Base-by-base conservation (phyloP, 1,140 invertebrate species). In the Caligus rogercresseyi region DNA sequence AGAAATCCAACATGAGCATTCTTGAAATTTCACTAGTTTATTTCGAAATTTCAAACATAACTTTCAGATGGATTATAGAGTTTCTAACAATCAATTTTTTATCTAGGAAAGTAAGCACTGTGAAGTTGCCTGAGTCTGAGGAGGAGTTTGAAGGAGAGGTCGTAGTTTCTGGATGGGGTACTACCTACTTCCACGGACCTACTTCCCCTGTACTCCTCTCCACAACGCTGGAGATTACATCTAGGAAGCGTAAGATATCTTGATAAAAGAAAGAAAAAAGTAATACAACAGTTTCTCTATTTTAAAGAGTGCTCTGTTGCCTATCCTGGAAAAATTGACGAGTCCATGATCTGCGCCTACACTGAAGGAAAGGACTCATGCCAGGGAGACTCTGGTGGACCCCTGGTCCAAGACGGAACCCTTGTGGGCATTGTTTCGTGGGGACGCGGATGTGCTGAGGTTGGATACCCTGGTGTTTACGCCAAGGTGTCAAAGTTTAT, bases 391-490 rank as follows among this genome's bases (percentile, higher is more conserved):
- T 78, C 76, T 23, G 77, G 77, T 31, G 77, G 77, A 21, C 77
- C 77, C 11, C 66, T 78, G n/a, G 72, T 76, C 19, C 63, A 70
- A 11, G 67, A 74, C 18, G 71, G 71, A 19, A 72, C 70, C 52
- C 67, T 80, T 4, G 71, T 78, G 51, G 83, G 83, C 25, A 74
- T 85, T 16, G 80, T 83, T 0, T 85, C 83, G 1, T 85, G 80
- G 78, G 85, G 85, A 2, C 75, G 78, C 66, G 79, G 79, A 1
- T 83, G 81, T 66, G 81, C 76, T 3, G 68, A 74, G 64, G 73
- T 77, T 0, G 73, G 73, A 13, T 75, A 73, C 66, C 80, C 81
- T 3, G 80, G 80, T 26, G 78, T 82, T 11, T 82, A 82, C 68
- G 76, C 79, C 0, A 77, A 78, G 61, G 74, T 81, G 24, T 70